Conservation (phyloP, 2,888 invertebrate species). For the Margaritifera margaritifera region DNA sequence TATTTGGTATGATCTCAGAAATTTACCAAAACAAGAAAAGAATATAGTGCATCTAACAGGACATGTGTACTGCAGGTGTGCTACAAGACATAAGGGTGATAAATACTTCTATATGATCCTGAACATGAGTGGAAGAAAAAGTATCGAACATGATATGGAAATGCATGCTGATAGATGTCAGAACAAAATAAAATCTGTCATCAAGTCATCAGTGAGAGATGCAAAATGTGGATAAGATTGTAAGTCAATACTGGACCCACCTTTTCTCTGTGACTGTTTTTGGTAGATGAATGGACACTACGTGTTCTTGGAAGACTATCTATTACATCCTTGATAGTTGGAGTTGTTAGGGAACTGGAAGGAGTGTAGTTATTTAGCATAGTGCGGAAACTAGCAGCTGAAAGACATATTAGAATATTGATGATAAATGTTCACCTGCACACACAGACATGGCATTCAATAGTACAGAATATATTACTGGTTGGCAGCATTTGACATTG, state of each 20-base stretch:
- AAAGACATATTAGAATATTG: conserved; percentile 5
- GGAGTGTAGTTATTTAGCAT: conserved; percentile 77
- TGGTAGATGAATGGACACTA: conserved; percentile 13
- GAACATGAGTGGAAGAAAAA: neutral
- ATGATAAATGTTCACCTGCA: neutral
- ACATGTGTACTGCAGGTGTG: no score
- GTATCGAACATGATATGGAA: neutral
- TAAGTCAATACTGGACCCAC: no score
- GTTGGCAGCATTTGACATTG: no score
- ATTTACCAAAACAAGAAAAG: no score
- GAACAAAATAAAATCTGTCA: conserved; percentile 1
- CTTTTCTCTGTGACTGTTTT: neutral
- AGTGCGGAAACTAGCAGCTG: conserved; percentile 77
- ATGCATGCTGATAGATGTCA: neutral
- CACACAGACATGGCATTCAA: no score
- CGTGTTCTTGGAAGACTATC: conserved; percentile 35
- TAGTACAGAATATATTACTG: no score
- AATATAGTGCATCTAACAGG: no score
- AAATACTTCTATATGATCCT: no score
- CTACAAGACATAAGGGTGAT: no score
- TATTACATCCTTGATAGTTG: conserved; percentile 51
- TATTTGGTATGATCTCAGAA: no score
- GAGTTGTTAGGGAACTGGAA: conserved; percentile 33
- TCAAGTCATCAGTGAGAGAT: conserved; percentile 1
- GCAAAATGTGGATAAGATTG: no score